Conservation (phyloP, 2,888 invertebrate genomes). For the Protonemura montana region DNA sequence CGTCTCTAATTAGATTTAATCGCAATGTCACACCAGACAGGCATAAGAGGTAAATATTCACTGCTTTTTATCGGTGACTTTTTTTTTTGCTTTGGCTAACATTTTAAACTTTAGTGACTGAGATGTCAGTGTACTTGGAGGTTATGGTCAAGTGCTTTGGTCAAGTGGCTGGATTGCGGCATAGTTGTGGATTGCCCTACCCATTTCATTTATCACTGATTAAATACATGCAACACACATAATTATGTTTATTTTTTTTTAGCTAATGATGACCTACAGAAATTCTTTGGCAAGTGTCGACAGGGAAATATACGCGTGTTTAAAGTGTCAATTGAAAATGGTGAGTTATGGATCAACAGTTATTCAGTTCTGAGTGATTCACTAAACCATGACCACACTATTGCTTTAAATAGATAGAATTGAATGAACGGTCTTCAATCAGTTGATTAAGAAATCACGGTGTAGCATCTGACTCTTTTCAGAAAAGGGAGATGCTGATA, state of each 20-base stretch:
- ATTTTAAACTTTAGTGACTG: not conserved
- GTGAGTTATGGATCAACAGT: constrained; percentile 61
- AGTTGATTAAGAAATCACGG: not conserved
- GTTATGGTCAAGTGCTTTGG: not conserved
- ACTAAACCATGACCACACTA: not conserved
- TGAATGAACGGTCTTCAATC: not conserved
- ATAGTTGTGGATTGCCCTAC: not conserved
- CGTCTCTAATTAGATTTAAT: not conserved
- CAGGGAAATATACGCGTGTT: constrained; percentile 81
- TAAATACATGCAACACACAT: not conserved
- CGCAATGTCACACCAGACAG: constrained; percentile 89
- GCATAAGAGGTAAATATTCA: constrained; percentile 76
- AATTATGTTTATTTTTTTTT: constrained; percentile 52
- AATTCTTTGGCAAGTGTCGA: constrained; percentile 82
- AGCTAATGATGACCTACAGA: constrained; percentile 85
- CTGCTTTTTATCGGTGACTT: constrained; percentile 49
- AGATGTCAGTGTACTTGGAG: not conserved
- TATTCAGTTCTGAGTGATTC: not conserved
- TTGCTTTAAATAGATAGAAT: constrained; percentile 13
- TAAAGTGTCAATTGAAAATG: constrained; percentile 87
- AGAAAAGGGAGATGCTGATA: not conserved
- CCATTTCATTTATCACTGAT: constrained; percentile 2
- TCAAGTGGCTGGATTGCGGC: no score
- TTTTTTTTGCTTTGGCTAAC: constrained; percentile 44
- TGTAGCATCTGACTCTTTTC: not conserved